Percentiles rank a stretch among this genome's conserved stretches.
phyloP scores from a whole-genome alignment of 2,797 vertebrate species.

The Lutra lutra region DNA sequence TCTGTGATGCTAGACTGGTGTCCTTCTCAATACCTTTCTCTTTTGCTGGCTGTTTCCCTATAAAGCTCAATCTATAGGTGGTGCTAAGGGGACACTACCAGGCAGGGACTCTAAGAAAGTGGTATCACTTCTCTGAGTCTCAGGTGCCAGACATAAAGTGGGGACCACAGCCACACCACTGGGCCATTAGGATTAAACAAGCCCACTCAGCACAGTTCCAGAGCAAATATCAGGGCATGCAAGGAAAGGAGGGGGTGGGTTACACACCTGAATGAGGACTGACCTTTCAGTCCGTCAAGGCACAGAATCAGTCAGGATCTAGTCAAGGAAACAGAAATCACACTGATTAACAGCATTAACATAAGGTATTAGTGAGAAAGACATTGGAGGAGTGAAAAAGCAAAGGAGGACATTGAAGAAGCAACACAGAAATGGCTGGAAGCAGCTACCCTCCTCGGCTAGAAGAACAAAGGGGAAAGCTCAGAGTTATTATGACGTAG shows the following conservation, averaged over 20 bases:
- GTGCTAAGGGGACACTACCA: not conserved
- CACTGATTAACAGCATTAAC: not conserved
- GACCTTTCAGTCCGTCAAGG: not conserved
- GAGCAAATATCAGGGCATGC: not conserved
- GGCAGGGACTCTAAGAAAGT: not conserved
- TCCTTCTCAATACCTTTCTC: not conserved
- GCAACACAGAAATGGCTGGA: not conserved
- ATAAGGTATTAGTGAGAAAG: not conserved
- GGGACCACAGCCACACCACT: not conserved
- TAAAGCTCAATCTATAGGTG: not conserved
- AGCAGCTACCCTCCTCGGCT: not conserved
- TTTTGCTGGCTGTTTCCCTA: not conserved
- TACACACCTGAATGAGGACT: not conserved
- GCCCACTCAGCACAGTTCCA: not conserved
- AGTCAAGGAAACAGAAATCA: not conserved
- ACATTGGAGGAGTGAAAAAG: not conserved
- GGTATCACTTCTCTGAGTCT: not conserved
- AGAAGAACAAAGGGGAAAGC: not conserved
- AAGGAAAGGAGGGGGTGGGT: not conserved
- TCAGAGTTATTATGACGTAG: not conserved
- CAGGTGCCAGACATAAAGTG: not conserved
- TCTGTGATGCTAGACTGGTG: not conserved
- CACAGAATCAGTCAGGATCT: not conserved
- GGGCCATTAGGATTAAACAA: not conserved
- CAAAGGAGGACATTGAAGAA: not conserved